Evolutionary conservation across 2,888 invertebrate species (phyloP).

Genomic region (Zhengitettix transpicula): DNA sequence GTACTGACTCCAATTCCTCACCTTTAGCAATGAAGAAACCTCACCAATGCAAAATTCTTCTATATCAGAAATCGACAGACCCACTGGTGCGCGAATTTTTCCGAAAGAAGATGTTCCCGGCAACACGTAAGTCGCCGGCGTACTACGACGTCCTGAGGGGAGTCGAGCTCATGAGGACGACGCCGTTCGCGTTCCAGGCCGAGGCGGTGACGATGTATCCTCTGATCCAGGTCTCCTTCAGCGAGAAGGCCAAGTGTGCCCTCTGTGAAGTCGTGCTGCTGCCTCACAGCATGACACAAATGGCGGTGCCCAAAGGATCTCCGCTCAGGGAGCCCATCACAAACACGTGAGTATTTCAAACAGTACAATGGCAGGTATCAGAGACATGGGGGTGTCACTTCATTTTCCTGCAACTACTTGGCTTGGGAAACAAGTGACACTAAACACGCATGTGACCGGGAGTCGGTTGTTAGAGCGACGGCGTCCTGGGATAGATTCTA

Average conservation of each 20-base stretch:
- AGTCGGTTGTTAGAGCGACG: too few relatives aligned
- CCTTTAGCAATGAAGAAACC: neutral
- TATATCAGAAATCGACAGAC: conserved; percentile 43
- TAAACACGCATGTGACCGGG: too few relatives aligned
- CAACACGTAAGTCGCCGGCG: neutral
- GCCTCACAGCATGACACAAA: neutral
- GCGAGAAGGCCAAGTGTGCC: conserved; percentile 5
- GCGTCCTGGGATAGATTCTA: too few relatives aligned
- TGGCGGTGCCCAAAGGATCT: neutral
- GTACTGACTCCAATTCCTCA: neutral
- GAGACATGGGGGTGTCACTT: too few relatives aligned
- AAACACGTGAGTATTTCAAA: neutral
- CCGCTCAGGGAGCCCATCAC: neutral
- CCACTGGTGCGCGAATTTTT: conserved; percentile 32
- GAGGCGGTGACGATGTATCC: conserved; percentile 8
- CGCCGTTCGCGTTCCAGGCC: conserved; percentile 7
- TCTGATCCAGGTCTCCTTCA: conserved; percentile 3
- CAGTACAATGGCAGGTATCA: too few relatives aligned
- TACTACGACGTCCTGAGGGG: conserved; percentile 5
- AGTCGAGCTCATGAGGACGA: conserved; percentile 5
- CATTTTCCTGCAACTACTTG: too few relatives aligned
- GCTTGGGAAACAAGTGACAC: too few relatives aligned
- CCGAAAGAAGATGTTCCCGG: conserved; percentile 6
- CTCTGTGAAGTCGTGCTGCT: conserved; percentile 4
- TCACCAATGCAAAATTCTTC: neutral